Evolutionary conservation across 2,888 invertebrate genomes (phyloP).

Genomic region (Lamellibrachia satsuma): DNA sequence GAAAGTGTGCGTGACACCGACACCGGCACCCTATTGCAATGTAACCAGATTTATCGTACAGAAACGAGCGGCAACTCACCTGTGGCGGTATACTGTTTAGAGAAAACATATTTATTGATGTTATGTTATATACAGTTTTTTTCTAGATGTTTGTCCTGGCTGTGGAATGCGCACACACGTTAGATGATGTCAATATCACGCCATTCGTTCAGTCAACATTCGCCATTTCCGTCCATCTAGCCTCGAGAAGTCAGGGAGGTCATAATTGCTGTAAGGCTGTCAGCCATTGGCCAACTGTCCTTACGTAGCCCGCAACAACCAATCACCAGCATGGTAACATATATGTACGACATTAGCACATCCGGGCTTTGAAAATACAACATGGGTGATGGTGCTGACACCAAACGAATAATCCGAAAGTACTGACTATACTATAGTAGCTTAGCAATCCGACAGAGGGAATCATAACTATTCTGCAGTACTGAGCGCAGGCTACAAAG

Average conservation of each 20-base stretch:
- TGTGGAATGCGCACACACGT: conserved; percentile 12
- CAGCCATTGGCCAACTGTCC: neutral
- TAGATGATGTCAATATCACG: neutral
- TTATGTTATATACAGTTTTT: neutral
- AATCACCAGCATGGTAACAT: neutral
- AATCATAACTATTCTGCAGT: no score
- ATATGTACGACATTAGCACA: neutral
- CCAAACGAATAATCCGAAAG: neutral
- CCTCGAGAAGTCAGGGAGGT: neutral
- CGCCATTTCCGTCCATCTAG: conserved; percentile 17
- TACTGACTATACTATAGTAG: neutral
- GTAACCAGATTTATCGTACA: neutral
- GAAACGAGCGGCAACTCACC: neutral
- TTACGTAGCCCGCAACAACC: neutral
- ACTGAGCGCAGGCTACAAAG: no score
- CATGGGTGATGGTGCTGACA: neutral
- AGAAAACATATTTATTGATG: neutral
- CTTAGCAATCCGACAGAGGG: no score
- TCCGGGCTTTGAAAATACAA: neutral
- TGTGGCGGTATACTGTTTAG: conserved; percentile 12
- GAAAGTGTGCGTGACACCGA: neutral
- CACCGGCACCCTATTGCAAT: neutral
- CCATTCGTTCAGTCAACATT: conserved; percentile 2
- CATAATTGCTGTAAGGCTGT: conserved; percentile 3
- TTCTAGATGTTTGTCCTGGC: neutral